These are phyloP conservation scores for Ptychobarbus kaznakovi DNA, from an alignment of 2,797 vertebrate species.

Conservation along the genomic window DNA sequence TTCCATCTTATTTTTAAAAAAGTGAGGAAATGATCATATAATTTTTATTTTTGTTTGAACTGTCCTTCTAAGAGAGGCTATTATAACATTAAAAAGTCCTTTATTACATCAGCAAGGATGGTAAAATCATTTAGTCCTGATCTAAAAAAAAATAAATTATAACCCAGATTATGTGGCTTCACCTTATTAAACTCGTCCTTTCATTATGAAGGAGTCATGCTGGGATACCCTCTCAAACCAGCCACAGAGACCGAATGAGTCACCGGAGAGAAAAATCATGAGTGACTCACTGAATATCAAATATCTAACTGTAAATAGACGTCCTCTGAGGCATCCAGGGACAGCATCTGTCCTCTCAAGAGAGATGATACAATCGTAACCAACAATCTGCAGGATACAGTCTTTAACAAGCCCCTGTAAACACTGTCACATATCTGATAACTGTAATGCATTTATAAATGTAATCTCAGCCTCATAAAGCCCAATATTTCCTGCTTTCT, in stretches of 20 bases:
- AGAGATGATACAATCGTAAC: slow-evolving; percentile 2
- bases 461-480: neutral
- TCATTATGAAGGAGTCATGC: slow-evolving; percentile 15
- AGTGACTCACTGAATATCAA: slow-evolving; percentile 20
- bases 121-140: slow-evolving; percentile 8
- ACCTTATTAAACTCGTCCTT: neutral
- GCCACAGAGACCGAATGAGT: slow-evolving; percentile 11
- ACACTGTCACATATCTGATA: slow-evolving; percentile 11
- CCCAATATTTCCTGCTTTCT: neutral
- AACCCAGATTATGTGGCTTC: neutral
- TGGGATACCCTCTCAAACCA: slow-evolving; percentile 3
- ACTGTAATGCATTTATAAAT: slow-evolving; percentile 16
- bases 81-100: no score
- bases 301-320: slow-evolving; percentile 24
- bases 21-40: neutral
- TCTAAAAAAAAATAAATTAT: neutral
- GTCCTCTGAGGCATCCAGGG: slow-evolving; percentile 1
- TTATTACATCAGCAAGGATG: neutral
- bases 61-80: neutral
- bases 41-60: neutral
- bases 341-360: slow-evolving; percentile 10
- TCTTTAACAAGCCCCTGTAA: slow-evolving; percentile 3
- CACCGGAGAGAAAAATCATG: neutral
- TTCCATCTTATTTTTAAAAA: neutral
- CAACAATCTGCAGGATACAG: neutral